Conservation (phyloP, 2,888 invertebrate genomes). For the Lasioglossum calceatum region DNA sequence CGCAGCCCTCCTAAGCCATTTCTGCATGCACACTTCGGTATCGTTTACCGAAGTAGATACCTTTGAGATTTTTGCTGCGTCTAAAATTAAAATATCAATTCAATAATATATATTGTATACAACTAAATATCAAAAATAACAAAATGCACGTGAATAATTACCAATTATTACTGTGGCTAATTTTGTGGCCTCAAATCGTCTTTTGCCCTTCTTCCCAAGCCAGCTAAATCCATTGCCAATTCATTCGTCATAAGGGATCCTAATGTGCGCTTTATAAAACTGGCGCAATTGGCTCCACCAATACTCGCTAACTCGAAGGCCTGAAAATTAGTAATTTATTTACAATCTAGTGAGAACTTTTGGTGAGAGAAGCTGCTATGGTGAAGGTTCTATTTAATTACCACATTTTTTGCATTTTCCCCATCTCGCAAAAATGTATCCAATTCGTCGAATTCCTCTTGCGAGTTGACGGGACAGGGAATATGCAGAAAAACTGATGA, state of each 20-base stretch:
- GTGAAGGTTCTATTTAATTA: not conserved
- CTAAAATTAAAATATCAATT: slow-evolving; percentile 2
- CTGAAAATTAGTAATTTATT: not conserved
- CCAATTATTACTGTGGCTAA: slow-evolving; percentile 4
- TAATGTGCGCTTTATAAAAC: not conserved
- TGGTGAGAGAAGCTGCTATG: not conserved
- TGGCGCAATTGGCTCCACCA: not conserved
- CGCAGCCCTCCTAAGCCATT: not conserved
- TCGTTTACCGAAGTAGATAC: not conserved
- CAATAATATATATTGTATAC: slow-evolving; percentile 12
- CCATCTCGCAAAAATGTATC: not conserved
- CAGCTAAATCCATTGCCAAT: not conserved
- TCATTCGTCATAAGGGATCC: not conserved
- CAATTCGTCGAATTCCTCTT: not conserved
- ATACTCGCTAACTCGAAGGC: not conserved
- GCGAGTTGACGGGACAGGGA: not conserved
- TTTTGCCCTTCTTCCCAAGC: not conserved
- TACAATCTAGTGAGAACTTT: not conserved
- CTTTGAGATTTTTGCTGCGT: not conserved
- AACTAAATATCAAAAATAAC: slow-evolving; percentile 6
- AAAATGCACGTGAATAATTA: slow-evolving; percentile 5
- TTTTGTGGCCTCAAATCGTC: not conserved
- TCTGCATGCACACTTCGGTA: not conserved
- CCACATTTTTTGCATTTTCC: not conserved
- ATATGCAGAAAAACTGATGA: no score